Base-by-base conservation (phyloP, 1,140 invertebrate genomes). In the Bombus turneri region DNA sequence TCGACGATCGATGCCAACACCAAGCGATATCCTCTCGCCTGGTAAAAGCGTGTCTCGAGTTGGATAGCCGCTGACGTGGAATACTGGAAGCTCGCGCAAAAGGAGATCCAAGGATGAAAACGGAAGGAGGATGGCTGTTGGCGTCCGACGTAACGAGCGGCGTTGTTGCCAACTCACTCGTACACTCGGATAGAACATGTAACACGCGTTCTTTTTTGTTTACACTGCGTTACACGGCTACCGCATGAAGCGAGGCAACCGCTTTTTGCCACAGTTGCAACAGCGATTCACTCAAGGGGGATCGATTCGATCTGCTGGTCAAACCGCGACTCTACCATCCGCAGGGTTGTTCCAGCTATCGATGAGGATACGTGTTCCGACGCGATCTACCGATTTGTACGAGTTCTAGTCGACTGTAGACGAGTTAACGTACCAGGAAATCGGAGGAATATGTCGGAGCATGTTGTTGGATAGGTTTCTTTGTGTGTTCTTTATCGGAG, bases 211-310 rank as follows among this genome's bases (percentile, higher is more conserved):
- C 87, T 91, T 92, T 93, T 93, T 93, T 93, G 87, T 92, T 91
- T 92, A 90, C 90, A 91, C 89, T 87, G 87, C 82, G 88, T 93
- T 91, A 91, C 89, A 92, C 87, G 85, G 89, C 91, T 94, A 93
- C 92, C 88, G 90, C 89, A 53, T 53, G 89, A 91, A 92, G 89
- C 89, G 89, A 90, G 88, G 90, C 83, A 88, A 91, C 90, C 89
- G 83, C 90, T 93, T 93, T 92, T 93, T 93, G 87, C 88, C 59
- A 64, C 57, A 39, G 79, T 82, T 83, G 85, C 77, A 85, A 71
- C 72, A 77, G 87, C 73, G 76, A 77, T 81, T 80, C 87, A 76
- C 81, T 78, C 83, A 86, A 87, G 83, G 76, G 81, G 78, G 88
- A 88, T 90, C 86, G 90, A 91, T 91, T 80, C 62, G 81, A 83